These are phyloP conservation scores for Bugulina stolonifera DNA, from an alignment of 2,888 invertebrate species.

Conservation along the genomic window DNA sequence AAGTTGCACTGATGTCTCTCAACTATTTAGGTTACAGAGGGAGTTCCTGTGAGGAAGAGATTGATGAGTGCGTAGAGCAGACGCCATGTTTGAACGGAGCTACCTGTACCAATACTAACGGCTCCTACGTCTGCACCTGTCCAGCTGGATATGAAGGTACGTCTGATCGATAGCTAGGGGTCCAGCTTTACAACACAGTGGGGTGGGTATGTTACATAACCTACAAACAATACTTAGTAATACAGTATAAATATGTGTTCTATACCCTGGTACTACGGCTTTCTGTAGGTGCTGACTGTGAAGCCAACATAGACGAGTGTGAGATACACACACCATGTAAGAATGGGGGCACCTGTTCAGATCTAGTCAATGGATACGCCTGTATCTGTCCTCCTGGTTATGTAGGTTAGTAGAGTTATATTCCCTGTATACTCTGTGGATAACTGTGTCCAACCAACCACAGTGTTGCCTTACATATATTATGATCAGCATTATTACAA, in stretches of 20 bases:
- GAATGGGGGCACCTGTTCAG: not conserved
- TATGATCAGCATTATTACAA: too few species aligned
- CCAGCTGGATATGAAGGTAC: constrained; percentile 36
- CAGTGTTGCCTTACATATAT: too few species aligned
- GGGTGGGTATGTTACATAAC: too few species aligned
- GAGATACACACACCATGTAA: not conserved
- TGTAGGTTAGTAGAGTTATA: not conserved
- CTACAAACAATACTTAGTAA: too few species aligned
- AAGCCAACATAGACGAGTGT: constrained; percentile 2
- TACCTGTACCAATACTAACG: constrained; percentile 41
- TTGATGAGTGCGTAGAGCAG: constrained; percentile 72
- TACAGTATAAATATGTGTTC: not conserved
- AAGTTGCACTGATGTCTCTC: too few species aligned
- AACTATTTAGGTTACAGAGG: constrained; percentile 53
- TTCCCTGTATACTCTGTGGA: not conserved
- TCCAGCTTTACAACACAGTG: too few species aligned
- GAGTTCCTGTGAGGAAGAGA: constrained; percentile 78
- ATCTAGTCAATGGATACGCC: constrained; percentile 3
- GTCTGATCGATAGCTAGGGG: too few species aligned
- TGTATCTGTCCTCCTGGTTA: not conserved
- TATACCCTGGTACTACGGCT: not conserved
- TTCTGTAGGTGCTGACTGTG: not conserved
- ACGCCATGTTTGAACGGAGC: constrained; percentile 52
- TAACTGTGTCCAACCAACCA: too few species aligned
- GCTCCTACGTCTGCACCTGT: constrained; percentile 46